phyloP scores from a whole-genome alignment of 2,113 vertebrate species.

The Clarias macrocephalus region DNA sequence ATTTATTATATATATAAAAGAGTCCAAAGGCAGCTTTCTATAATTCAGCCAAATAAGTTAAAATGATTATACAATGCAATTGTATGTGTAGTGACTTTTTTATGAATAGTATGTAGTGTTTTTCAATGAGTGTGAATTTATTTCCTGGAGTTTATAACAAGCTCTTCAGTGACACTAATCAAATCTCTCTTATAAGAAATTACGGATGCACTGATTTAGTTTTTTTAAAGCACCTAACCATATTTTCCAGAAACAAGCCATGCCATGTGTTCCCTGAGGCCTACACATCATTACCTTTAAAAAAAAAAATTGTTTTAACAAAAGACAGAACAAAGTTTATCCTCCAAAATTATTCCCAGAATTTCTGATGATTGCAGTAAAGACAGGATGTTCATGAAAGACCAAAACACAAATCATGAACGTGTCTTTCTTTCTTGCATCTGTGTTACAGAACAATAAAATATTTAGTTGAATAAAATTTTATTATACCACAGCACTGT shows the following conservation, averaged over 20 bases:
- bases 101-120: not conserved
- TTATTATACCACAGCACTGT: not conserved
- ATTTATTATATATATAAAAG: conserved; percentile 20
- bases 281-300: conserved; percentile 10
- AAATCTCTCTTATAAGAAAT: not conserved
- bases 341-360: not conserved
- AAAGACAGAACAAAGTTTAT: not conserved
- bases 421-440: not conserved
- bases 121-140: not conserved
- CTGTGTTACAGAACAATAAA: conserved; percentile 14
- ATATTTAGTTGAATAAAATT: not conserved
- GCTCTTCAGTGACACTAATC: not conserved
- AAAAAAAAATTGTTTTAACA: not conserved
- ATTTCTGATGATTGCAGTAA: not conserved
- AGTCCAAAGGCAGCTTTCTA: not conserved
- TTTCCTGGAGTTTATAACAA: not conserved
- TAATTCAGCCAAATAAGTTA: conserved; percentile 13
- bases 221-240: not conserved
- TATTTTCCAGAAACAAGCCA: conserved; percentile 2
- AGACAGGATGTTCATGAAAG: not conserved
- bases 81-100: not conserved
- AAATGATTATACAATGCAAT: not conserved
- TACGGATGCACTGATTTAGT: not conserved
- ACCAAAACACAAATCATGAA: not conserved
- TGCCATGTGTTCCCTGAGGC: conserved; percentile 42